Evolutionary conservation across 2,113 vertebrate genomes (phyloP).

Genomic region (Rhinogobius similis): DNA sequence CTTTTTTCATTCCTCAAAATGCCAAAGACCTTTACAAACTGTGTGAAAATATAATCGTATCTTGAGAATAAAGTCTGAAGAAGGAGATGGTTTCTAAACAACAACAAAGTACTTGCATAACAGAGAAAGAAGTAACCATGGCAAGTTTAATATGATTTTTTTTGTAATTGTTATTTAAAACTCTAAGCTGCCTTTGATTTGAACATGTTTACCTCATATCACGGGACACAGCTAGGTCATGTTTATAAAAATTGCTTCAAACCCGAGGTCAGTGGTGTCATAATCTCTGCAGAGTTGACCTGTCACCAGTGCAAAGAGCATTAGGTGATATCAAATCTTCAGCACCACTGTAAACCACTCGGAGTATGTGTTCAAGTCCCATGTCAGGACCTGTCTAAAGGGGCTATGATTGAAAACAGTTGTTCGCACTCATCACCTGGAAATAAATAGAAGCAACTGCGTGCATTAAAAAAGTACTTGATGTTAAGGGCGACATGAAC

Average conservation of each 20-base stretch:
- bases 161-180: neutral
- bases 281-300: conserved; percentile 7
- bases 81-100: conserved; percentile 19
- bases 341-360: conserved; percentile 57
- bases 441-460: conserved; percentile 60
- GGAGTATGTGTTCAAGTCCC: conserved; percentile 20
- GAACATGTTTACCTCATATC: too few relatives aligned
- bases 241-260: neutral
- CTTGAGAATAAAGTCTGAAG: conserved; percentile 44
- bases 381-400: conserved; percentile 57
- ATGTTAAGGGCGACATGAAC: conserved; percentile 37
- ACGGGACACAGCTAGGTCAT: too few relatives aligned
- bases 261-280: conserved; percentile 14
- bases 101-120: neutral
- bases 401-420: conserved; percentile 35
- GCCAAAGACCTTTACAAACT: conserved; percentile 70
- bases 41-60: conserved; percentile 64
- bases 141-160: too few relatives aligned
- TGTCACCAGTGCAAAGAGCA: conserved; percentile 30
- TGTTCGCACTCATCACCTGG: conserved; percentile 48
- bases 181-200: too few relatives aligned
- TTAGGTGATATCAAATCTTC: conserved; percentile 34
- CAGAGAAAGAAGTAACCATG: too few relatives aligned
- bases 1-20: conserved; percentile 57
- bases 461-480: conserved; percentile 21